Evolutionary conservation across 1,140 invertebrate species (phyloP).

Genomic region (Orchestia grillus): DNA sequence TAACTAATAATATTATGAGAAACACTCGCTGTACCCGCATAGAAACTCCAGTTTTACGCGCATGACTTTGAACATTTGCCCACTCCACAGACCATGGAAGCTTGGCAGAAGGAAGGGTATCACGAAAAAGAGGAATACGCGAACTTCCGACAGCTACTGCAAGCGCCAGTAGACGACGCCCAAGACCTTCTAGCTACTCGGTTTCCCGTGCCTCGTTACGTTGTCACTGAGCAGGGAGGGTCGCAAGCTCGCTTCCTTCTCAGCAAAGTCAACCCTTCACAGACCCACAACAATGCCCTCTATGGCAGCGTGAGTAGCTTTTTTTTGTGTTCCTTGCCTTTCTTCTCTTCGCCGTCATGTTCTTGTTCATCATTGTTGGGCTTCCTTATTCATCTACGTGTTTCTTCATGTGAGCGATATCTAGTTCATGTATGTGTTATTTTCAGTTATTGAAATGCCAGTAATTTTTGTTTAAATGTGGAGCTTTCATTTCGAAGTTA

Average conservation of each 20-base stretch:
- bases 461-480: too few species aligned
- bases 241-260: conserved; percentile 97
- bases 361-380: too few species aligned
- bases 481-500: too few species aligned
- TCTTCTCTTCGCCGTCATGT: too few species aligned
- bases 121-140: conserved; percentile 97
- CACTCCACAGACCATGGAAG: conserved; percentile 87
- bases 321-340: too few species aligned
- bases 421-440: too few species aligned
- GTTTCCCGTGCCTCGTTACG: conserved; percentile 98
- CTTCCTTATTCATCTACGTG: too few species aligned
- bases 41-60: background rate
- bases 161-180: conserved; percentile 97
- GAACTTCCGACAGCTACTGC: conserved; percentile 95
- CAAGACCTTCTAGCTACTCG: conserved; percentile 94
- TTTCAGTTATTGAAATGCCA: too few species aligned
- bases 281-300: conserved; percentile 98
- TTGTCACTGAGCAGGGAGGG: conserved; percentile 98
- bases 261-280: conserved; percentile 99
- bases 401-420: too few species aligned
- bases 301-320: conserved; percentile 85
- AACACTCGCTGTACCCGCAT: too few species aligned
- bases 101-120: conserved; percentile 94
- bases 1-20: too few species aligned
- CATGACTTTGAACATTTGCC: background rate